phyloP scores from a whole-genome alignment of 2,113 vertebrate species.

The Cavia porcellus region DNA sequence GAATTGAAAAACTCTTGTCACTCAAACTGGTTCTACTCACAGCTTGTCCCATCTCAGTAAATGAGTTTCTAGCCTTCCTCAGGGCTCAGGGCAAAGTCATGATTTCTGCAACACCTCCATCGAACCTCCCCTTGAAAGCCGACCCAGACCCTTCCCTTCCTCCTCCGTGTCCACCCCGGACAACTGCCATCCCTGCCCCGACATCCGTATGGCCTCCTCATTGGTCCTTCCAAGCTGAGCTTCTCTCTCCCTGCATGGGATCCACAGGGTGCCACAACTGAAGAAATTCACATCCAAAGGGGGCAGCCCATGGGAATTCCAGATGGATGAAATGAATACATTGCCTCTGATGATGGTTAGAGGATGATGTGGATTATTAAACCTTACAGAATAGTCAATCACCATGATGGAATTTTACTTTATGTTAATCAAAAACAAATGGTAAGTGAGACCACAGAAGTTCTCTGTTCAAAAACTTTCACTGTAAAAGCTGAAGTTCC shows the following conservation, averaged over 20 bases:
- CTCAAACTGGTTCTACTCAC: not conserved
- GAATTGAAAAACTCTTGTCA: not conserved
- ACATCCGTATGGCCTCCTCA: not conserved
- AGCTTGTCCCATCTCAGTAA: not conserved
- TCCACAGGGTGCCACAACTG: not conserved
- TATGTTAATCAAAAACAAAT: not conserved
- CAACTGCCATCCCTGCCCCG: not conserved
- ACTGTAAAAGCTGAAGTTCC: not conserved
- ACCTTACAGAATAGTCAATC: not conserved
- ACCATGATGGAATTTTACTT: not conserved
- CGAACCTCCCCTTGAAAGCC: not conserved
- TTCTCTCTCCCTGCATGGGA: not conserved
- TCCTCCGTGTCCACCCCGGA: not conserved
- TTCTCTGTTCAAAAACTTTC: not conserved
- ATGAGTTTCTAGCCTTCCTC: not conserved
- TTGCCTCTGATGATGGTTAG: not conserved
- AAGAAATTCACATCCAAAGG: not conserved
- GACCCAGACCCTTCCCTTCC: not conserved
- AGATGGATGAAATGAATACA: not conserved
- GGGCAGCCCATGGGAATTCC: not conserved
- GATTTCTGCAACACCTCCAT: not conserved
- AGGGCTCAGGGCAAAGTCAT: not conserved
- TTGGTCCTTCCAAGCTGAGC: not conserved
- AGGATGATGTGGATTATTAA: not conserved
- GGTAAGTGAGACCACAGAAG: not conserved